Percentiles rank a stretch among this genome's conserved stretches.
Conservation (phyloP, 2,113 vertebrate genomes). For the Catagonus wagneri region DNA sequence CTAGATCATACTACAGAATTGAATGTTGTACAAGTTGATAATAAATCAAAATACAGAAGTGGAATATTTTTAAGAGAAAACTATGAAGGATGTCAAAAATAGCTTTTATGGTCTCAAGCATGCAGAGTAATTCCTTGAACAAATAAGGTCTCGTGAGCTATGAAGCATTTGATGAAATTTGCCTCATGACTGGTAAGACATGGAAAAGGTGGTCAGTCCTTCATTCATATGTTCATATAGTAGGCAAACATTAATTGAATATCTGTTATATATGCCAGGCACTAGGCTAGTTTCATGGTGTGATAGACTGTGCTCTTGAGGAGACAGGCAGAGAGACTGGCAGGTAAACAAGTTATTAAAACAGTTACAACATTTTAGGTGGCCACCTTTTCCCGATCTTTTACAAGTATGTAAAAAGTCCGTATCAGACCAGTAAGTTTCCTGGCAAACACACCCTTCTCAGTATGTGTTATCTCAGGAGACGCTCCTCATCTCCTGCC, state of each 20-base stretch:
- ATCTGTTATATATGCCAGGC: neutral
- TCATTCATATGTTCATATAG: conserved; percentile 23
- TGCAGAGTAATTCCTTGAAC: neutral
- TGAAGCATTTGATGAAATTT: neutral
- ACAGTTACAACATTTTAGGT: neutral
- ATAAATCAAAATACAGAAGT: neutral
- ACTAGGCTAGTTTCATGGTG: neutral
- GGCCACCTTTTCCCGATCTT: neutral
- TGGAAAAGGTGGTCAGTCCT: neutral
- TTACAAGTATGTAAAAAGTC: neutral
- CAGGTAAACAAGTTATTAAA: conserved; percentile 1
- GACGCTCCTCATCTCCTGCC: neutral
- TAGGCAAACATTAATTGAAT: neutral
- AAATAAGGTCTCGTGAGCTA: neutral
- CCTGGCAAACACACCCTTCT: neutral
- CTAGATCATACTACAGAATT: neutral
- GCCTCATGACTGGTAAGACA: neutral
- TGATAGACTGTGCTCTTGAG: neutral
- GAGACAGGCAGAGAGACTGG: neutral
- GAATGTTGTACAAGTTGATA: neutral
- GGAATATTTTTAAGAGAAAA: conserved; percentile 51
- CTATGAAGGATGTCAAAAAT: neutral
- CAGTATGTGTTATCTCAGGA: neutral
- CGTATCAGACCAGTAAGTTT: neutral
- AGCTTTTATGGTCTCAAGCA: neutral